Evolutionary conservation across 2,888 invertebrate species (phyloP), one percentile per base, ranked within the genome.

Genomic region (Dryomyza anilis): DNA sequence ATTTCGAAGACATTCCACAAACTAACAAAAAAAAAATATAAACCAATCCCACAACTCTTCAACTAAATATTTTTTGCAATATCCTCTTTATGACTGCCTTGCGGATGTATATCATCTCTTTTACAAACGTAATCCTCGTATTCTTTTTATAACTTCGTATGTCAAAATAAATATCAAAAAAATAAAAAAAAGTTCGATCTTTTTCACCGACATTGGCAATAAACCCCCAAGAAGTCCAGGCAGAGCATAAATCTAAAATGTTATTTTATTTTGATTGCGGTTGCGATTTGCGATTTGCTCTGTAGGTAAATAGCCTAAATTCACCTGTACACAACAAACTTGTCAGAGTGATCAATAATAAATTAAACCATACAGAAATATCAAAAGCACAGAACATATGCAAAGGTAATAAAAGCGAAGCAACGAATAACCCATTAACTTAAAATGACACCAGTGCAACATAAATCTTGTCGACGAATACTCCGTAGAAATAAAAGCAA

Each of bases 401-500:
- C 69, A 72, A 69, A 70, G 70, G 72, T 65, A 72, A 63, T 29
- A 57, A 33, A 63, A 50, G 56, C 46, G 66, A 56, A 60, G 63
- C 57, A 56, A 70, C 71, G 72, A 73, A 75, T 74, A 76, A 74
- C 74, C 78, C 78, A 79, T 78, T 78, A 78, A 79, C 74, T 76
- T 72, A 73, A 78, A 79, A 76, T 78, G 79, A 78, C 78, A 78
- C 76, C 73, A 70, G 67, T 67, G 70, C 70, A 70, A 72, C 79
- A 79, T 79, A 78, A 78, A 78, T 78, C 78, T 76, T 71, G 48
- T 27, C 50, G 63, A 56, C 64, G 67, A 53, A 62, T 55, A 57
- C 53, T 36, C 46, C 27, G 55, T 33, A 48, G 33, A 30, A 25
- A 48, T 6, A 33, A 30, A 30, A 2, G 19, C 29, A 19, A 55